Percentiles rank a stretch among this genome's conserved stretches.
These are phyloP conservation scores for Tetrao urogallus DNA, from an alignment of 2,113 vertebrate species.

Conservation along the genomic window DNA sequence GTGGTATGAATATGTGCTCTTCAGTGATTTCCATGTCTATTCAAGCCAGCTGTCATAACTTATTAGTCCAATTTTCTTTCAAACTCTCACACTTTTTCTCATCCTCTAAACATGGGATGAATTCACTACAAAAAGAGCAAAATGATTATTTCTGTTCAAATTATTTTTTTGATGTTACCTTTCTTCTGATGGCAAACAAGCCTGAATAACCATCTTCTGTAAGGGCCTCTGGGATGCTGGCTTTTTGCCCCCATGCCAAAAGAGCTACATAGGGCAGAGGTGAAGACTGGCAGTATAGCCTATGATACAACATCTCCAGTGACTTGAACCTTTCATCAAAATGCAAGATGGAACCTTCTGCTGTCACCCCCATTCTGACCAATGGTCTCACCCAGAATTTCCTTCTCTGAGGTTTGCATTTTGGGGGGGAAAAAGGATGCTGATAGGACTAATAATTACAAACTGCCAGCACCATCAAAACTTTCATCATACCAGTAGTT, in stretches of 20 bases:
- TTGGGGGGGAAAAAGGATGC: not conserved
- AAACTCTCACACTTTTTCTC: not conserved
- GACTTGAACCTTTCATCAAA: not conserved
- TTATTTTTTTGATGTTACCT: not conserved
- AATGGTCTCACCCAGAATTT: not conserved
- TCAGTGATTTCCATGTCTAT: not conserved
- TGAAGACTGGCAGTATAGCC: not conserved
- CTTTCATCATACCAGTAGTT: not conserved
- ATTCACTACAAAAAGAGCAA: not conserved
- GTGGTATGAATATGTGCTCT: not conserved
- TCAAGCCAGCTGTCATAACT: not conserved
- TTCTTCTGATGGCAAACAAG: not conserved
- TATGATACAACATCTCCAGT: fast-evolving
- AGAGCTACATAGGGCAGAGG: not conserved
- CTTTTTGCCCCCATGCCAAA: not conserved
- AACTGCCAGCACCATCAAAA: not conserved
- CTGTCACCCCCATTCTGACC: not conserved
- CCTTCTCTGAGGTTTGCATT: not conserved
- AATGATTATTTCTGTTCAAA: not conserved
- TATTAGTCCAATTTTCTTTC: not conserved
- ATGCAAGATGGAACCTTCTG: not conserved
- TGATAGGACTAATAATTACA: not conserved
- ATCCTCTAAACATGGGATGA: not conserved
- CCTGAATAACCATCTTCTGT: not conserved
- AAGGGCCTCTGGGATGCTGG: not conserved